Conservation (phyloP, 1,140 invertebrate genomes). For the Drosophila pandora region DNA sequence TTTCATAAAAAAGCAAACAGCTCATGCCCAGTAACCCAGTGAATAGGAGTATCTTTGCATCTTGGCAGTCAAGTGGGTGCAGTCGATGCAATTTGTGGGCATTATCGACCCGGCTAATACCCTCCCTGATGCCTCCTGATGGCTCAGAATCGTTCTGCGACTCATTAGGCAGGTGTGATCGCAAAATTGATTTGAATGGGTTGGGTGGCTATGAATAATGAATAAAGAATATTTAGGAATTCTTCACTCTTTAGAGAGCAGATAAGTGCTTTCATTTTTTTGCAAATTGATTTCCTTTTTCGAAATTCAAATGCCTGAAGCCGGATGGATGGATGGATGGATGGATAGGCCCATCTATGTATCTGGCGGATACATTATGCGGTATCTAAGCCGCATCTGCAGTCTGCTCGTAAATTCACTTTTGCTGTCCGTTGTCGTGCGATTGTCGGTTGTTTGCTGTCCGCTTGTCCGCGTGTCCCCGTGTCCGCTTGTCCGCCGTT, state of each 20-base stretch:
- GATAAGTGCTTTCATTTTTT: slow-evolving; percentile 1
- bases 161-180: slow-evolving; percentile 39
- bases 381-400: slow-evolving; percentile 65
- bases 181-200: background rate
- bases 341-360: slow-evolving; percentile 10
- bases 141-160: slow-evolving; percentile 5
- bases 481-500: slow-evolving; percentile 15
- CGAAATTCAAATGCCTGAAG: slow-evolving; percentile 28
- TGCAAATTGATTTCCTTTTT: slow-evolving; percentile 39
- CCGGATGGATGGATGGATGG: background rate
- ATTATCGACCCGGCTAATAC: slow-evolving; percentile 32
- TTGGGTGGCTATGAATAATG: slow-evolving; percentile 29
- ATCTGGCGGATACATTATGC: slow-evolving; percentile 76
- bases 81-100: slow-evolving; percentile 4
- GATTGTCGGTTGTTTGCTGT: slow-evolving; percentile 15
- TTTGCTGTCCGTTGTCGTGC: slow-evolving; percentile 41
- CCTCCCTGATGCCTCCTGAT: slow-evolving; percentile 29
- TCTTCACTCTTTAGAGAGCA: background rate
- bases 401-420: slow-evolving; percentile 74
- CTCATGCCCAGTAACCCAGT: slow-evolving; percentile 51
- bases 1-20: slow-evolving; percentile 5
- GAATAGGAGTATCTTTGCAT: slow-evolving; percentile 22
- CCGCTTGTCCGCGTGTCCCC: background rate
- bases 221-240: slow-evolving; percentile 13
- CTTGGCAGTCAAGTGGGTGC: slow-evolving; percentile 35